Evolutionary conservation across 2,888 invertebrate species (phyloP), one percentile per base, ranked within the genome.

Genomic region (Acleris literana): DNA sequence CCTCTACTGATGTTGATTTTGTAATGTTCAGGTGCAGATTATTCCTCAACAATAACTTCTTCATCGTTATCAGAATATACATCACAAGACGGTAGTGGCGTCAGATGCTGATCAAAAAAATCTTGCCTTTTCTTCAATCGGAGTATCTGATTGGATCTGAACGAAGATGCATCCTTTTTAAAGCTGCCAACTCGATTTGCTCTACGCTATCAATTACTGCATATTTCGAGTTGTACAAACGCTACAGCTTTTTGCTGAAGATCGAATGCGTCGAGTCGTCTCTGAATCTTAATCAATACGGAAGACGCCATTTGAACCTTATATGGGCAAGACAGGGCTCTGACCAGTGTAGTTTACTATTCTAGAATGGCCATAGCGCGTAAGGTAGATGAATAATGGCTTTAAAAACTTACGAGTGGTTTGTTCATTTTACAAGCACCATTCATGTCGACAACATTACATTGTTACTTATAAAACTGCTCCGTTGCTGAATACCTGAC

Each of bases 231-330:
- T 68, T 54, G 48, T 49, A 25, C 43, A 49, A 62, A 43, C 57
- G 48, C 51, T 29, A 43, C 39, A 43, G 20, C 29, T 67, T 67
- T 59, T 67, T 67, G 48, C 49, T 20, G 22, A n/a, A 33, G 49
- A 62, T 49, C 51, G 52, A 58, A 52, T 39, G 60, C 51, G 54
- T 33, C 43, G 58, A 58, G 39, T 17, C 51, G 65, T 63, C 52
- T 63, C 55, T 68, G 66, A 70, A 68, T 69, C 76, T 72, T 74
- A 72, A 74, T 70, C 63, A 69, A 72, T 68, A 70, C 72, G 78
- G 78, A 79, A 76, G 77, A 60, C 64, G 66, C 54, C 69, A 72
- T 70, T 70, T 66, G 67, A 59, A 64, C 77, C 80, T 52, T 71
- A 75, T 62, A 76, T 71, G 73, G 79, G 48, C 57, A 53, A 46